phyloP scores from a whole-genome alignment of 2,797 vertebrate genomes.

The Acrocephalus scirpaceus region DNA sequence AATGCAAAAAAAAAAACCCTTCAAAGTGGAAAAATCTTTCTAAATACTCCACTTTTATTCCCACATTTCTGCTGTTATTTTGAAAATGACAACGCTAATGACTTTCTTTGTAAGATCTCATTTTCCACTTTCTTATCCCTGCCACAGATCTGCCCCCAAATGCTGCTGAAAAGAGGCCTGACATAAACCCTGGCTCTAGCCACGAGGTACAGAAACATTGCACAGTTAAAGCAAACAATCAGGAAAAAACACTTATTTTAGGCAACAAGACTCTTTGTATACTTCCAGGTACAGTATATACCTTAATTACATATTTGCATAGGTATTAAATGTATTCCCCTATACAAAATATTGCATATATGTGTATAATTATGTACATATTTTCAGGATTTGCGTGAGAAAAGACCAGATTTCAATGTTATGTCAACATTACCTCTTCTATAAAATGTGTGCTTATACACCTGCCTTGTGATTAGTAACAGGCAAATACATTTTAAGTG shows the following conservation, averaged over 20 bases:
- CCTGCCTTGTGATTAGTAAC: not conserved
- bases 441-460: not conserved
- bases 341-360: not conserved
- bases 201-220: not conserved
- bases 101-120: constrained; percentile 54
- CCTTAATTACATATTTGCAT: not conserved
- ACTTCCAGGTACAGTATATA: not conserved
- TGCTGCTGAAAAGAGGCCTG: not conserved
- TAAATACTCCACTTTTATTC: not conserved
- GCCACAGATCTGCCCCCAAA: constrained; percentile 34
- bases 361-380: not conserved
- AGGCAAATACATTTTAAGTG: not conserved
- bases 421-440: not conserved
- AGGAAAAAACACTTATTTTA: not conserved
- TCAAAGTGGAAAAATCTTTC: not conserved
- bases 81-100: constrained; percentile 51
- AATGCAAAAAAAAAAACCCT: not conserved
- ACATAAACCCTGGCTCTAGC: not conserved
- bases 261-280: not conserved
- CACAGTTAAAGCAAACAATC: not conserved
- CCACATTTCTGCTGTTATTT: constrained; percentile 25
- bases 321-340: not conserved
- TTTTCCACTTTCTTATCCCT: constrained; percentile 63
- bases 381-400: not conserved
- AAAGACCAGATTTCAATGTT: not conserved